Conservation (phyloP, 2,888 invertebrate genomes). For the Choreutis nemorana region DNA sequence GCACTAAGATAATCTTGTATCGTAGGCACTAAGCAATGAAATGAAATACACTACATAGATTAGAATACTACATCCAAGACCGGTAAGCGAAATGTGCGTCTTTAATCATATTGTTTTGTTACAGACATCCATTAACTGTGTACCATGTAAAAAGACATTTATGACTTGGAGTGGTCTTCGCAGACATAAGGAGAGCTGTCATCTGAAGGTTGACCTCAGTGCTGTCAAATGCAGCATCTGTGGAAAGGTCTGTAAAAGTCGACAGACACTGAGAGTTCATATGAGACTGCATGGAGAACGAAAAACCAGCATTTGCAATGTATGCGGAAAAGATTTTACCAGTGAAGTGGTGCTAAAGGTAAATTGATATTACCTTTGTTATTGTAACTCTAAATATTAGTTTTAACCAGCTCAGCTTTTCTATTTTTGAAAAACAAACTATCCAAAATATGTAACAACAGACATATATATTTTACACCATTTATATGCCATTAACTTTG, state of each 20-base stretch:
- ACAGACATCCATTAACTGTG: conserved; percentile 14
- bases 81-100: background rate
- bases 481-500: too few species aligned
- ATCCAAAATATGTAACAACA: background rate
- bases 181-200: conserved; percentile 37
- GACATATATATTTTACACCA: too few species aligned
- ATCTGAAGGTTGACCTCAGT: conserved; percentile 27
- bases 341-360: conserved; percentile 34
- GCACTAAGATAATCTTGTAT: too few species aligned
- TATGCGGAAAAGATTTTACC: conserved; percentile 44
- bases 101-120: background rate
- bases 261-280: conserved; percentile 37
- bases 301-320: conserved; percentile 35
- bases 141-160: conserved; percentile 41
- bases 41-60: too few species aligned
- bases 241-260: conserved; percentile 40
- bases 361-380: too few species aligned
- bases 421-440: background rate
- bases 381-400: too few species aligned
- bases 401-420: too few species aligned
- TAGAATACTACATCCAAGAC: background rate
- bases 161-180: conserved; percentile 39
- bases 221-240: conserved; percentile 36
- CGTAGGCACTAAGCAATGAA: too few species aligned
- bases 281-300: conserved; percentile 30